phyloP scores from a whole-genome alignment of 1,140 invertebrate species.

The Drosophila kohkoa region DNA sequence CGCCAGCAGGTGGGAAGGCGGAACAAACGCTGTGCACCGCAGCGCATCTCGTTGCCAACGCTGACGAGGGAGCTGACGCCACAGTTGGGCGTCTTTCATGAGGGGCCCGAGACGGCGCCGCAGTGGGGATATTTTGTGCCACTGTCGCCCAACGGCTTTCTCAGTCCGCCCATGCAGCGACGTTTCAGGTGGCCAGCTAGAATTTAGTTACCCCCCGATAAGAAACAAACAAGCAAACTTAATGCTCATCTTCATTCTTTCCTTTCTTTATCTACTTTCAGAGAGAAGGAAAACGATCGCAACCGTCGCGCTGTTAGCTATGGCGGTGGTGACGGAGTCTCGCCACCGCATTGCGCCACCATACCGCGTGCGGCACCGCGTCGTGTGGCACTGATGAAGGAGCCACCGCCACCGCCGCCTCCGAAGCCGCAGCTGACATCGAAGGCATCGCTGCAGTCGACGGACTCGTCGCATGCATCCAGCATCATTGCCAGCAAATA shows the following conservation, averaged over 20 bases:
- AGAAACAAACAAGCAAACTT: not conserved
- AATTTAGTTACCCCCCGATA: not conserved
- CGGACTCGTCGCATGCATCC: slow-evolving; percentile 47
- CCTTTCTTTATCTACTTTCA: slow-evolving; percentile 41
- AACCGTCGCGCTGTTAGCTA: slow-evolving; percentile 80
- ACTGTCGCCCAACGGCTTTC: slow-evolving; percentile 69
- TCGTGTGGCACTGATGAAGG: slow-evolving; percentile 79
- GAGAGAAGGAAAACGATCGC: slow-evolving; percentile 83
- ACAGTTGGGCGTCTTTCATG: slow-evolving; percentile 70
- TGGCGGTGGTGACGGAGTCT: slow-evolving; percentile 58
- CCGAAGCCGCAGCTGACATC: slow-evolving; percentile 73
- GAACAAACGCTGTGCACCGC: slow-evolving; percentile 49
- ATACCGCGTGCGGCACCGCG: slow-evolving; percentile 80
- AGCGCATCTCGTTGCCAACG: slow-evolving; percentile 63
- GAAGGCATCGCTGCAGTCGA: slow-evolving; percentile 63
- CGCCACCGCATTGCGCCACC: slow-evolving; percentile 64
- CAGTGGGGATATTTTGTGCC: slow-evolving; percentile 83
- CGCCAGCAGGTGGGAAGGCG: slow-evolving; percentile 35
- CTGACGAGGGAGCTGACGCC: slow-evolving; percentile 66
- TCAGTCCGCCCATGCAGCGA: slow-evolving; percentile 77
- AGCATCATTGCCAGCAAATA: slow-evolving; percentile 73
- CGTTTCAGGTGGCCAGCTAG: slow-evolving; percentile 59
- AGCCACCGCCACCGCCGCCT: slow-evolving; percentile 81
- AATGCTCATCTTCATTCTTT: not conserved
- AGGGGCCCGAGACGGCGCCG: slow-evolving; percentile 50